Evolutionary conservation across 2,797 vertebrate species (phyloP), one percentile per base, ranked within the genome.

Genomic region (Enteromius unitaeniatus): DNA sequence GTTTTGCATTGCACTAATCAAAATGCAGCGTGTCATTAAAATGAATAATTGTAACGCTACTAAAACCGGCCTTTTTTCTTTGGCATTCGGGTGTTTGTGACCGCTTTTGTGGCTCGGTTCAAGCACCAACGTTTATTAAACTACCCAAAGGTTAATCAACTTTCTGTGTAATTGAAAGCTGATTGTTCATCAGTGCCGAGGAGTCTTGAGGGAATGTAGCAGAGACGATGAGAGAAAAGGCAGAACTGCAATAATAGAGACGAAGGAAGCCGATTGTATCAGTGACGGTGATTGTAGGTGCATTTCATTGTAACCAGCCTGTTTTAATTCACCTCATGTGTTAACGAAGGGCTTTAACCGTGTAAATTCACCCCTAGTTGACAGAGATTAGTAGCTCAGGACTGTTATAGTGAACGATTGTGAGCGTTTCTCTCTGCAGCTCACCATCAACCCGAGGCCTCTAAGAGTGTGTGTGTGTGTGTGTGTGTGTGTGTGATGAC

Each of bases 301-400:
- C 17, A 19, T 49, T 17, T 28, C 45, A 51, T 6, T 31, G 69
- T 49, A 31, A 49, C 0, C 4, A 28, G 70, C 15, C 23, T 21
- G 70, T 40, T 68, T n/a, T 68, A n/a, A 68, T 21, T 68, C 34
- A 21, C 6, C 19, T 40, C 11, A 7, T 13, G 65, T 68, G 65
- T 68, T 68, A 68, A 68, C 0, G 37, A 68, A 78, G 55, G 75
- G 58, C 74, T 77, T 23, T 60, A 60, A 26, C 15, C 11, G 53
- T 26, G 74, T 26, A 91, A 65, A 19, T 31, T 28, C 62, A 65
- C 62, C 3, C 28, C 62, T 65, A 34, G 62, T 9, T 34, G 62
- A 64, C 60, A 31, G 88, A 93, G 89, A 91, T 91, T 70, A 90
- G 89, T 90, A 93, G 93, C 93, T 96, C 95, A 95, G 95, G 94